These are phyloP conservation scores for Cepphus grylle DNA, from an alignment of 2,113 vertebrate species.

Conservation along the genomic window DNA sequence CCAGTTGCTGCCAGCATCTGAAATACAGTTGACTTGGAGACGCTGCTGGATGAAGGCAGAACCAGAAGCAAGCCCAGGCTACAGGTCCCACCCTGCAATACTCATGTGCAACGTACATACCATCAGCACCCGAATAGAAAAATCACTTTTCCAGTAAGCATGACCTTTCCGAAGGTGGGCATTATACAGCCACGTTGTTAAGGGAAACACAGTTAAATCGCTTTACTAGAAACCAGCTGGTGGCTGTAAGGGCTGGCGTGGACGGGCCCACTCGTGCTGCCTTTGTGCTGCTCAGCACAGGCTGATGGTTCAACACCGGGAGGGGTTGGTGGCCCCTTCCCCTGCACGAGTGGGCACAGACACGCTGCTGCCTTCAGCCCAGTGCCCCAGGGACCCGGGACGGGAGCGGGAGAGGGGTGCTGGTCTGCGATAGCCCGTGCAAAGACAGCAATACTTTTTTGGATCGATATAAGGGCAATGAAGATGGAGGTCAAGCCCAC, in stretches of 20 bases:
- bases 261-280: background rate
- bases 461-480: fast-evolving
- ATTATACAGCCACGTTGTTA: background rate
- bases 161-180: background rate
- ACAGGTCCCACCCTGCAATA: background rate
- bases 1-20: background rate
- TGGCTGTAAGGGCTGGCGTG: background rate
- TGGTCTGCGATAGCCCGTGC: background rate
- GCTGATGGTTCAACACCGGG: fast-evolving
- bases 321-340: background rate
- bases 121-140: background rate
- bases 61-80: background rate
- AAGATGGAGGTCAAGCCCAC: background rate
- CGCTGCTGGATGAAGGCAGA: background rate
- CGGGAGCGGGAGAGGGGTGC: background rate
- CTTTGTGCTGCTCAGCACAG: background rate
- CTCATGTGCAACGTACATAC: fast-evolving
- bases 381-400: background rate
- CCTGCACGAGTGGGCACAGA: fast-evolving
- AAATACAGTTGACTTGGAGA: background rate
- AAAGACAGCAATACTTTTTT: background rate
- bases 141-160: background rate
- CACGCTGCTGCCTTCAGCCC: fast-evolving
- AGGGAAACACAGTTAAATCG: background rate
- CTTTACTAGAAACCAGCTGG: background rate